Percentiles rank a stretch among this genome's conserved stretches.
phyloP scores from a whole-genome alignment of 1,140 invertebrate species.

The Chlorops oryzae region DNA sequence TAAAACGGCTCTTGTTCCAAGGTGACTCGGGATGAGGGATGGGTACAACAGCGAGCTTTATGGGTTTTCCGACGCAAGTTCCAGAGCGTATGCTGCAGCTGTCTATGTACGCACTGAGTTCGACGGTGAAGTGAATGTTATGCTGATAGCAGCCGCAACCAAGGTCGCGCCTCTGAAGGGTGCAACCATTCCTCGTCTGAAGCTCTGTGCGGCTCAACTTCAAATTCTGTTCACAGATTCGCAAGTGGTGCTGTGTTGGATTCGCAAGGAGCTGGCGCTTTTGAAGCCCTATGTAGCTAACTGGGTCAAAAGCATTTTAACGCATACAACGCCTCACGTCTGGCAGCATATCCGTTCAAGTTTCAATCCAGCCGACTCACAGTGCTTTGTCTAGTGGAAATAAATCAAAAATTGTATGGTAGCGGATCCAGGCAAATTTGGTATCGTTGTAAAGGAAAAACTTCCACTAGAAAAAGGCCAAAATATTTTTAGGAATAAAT shows the following conservation, averaged over 20 bases:
- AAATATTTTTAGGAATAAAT: too few relatives aligned
- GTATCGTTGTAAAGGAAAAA: too few relatives aligned
- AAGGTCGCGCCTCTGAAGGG: slow-evolving; percentile 43
- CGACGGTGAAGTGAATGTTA: slow-evolving; percentile 10
- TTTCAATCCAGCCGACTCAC: slow-evolving; percentile 27
- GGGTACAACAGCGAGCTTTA: slow-evolving; percentile 14
- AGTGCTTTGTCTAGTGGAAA: too few relatives aligned
- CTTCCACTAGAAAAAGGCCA: too few relatives aligned
- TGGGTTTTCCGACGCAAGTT: slow-evolving; percentile 35
- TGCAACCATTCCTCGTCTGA: slow-evolving; percentile 43
- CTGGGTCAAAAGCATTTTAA: slow-evolving; percentile 18
- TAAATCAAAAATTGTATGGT: too few relatives aligned
- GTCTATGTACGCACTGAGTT: slow-evolving; percentile 23
- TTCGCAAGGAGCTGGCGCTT: not conserved
- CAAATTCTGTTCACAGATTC: too few relatives aligned
- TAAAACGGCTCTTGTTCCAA: too few relatives aligned
- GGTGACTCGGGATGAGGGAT: not conserved
- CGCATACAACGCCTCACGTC: not conserved
- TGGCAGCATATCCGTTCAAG: slow-evolving; percentile 20
- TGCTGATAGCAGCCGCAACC: slow-evolving; percentile 36
- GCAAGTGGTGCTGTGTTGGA: not conserved
- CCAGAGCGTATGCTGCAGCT: slow-evolving; percentile 29
- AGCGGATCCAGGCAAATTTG: too few relatives aligned
- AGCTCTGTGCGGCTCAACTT: slow-evolving; percentile 47
- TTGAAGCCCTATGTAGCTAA: slow-evolving; percentile 18